Conservation (phyloP, 2,113 vertebrate species). For the Apodemus sylvaticus region DNA sequence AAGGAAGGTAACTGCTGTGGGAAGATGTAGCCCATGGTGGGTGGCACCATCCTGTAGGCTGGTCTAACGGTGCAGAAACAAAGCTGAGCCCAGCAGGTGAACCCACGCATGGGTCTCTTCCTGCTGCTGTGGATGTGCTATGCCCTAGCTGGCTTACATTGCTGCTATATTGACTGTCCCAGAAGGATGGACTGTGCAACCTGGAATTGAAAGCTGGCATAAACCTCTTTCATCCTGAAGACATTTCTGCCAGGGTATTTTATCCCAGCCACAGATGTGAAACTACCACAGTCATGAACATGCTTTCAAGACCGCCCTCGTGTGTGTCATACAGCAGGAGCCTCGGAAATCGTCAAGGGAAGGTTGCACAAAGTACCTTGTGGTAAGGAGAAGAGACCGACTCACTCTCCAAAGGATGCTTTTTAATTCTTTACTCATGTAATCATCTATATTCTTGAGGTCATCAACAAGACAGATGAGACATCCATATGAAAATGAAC, state of each 20-base stretch:
- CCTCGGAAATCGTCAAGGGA: neutral
- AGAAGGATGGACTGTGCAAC: neutral
- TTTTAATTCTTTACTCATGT: neutral
- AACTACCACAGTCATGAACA: neutral
- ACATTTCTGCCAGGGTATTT: neutral
- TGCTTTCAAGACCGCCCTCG: neutral
- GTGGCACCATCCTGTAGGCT: neutral
- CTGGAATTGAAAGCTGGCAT: neutral
- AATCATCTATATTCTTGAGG: neutral
- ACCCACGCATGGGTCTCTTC: neutral
- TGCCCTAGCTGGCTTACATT: no score
- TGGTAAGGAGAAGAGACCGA: neutral
- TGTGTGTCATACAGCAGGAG: neutral
- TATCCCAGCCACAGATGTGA: neutral
- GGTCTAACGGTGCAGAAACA: fast-evolving
- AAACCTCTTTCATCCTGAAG: neutral
- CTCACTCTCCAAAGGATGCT: neutral
- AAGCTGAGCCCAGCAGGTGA: neutral
- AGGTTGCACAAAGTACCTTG: neutral
- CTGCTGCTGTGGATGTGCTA: neutral
- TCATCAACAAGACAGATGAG: neutral
- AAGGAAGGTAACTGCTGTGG: neutral
- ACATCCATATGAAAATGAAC: neutral
- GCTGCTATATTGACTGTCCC: neutral
- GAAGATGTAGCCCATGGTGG: neutral